Percentiles rank a stretch among this genome's conserved stretches.
phyloP scores from a whole-genome alignment of 2,797 vertebrate genomes.

The Phrynocephalus forsythii region DNA sequence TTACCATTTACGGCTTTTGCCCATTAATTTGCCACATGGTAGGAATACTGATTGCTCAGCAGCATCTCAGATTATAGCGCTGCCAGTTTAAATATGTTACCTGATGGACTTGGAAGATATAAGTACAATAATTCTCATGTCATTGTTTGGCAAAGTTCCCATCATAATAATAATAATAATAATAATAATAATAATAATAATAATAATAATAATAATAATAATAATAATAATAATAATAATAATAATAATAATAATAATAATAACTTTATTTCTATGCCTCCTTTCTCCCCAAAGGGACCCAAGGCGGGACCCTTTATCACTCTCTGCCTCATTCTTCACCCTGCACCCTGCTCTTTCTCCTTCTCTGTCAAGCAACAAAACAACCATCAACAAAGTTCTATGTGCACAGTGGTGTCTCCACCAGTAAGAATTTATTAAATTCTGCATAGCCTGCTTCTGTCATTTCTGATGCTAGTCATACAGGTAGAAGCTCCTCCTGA shows the following conservation, averaged over 20 bases:
- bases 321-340: background rate
- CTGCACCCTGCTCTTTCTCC: background rate
- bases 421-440: background rate
- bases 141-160: constrained; percentile 1
- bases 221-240: too few relatives aligned
- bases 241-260: too few relatives aligned
- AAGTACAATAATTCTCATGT: constrained; percentile 12
- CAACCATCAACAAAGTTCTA: background rate
- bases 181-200: too few relatives aligned
- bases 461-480: background rate
- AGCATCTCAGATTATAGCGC: constrained; percentile 7
- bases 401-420: background rate
- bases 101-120: background rate
- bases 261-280: too few relatives aligned
- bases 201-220: too few relatives aligned
- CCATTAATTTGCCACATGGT: background rate
- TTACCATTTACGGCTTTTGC: background rate
- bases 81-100: constrained; percentile 6
- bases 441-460: too few relatives aligned
- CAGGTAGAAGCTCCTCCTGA: background rate
- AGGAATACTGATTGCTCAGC: constrained; percentile 28
- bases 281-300: too few relatives aligned
- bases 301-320: too few relatives aligned
- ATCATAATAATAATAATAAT: background rate
- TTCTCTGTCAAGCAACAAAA: background rate